Percentiles rank a stretch among this genome's conserved stretches.
Conservation (phyloP, 2,113 vertebrate genomes). For the Myotis yumanensis region DNA sequence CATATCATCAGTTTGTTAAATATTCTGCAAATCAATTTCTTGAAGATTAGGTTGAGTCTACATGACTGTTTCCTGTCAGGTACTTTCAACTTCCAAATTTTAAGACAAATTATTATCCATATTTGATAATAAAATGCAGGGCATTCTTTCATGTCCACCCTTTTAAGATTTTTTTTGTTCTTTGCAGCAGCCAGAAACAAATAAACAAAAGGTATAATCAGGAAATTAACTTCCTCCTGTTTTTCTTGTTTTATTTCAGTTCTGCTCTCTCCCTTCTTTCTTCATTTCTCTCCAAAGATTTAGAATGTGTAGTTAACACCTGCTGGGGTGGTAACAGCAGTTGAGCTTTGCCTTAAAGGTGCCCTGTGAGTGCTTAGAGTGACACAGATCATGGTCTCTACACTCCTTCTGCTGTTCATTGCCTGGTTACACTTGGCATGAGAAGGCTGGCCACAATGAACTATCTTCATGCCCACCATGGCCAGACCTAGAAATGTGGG, state of each 20-base stretch:
- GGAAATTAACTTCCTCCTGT: slow-evolving; percentile 59
- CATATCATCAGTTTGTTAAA: background rate
- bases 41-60: background rate
- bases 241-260: slow-evolving; percentile 66
- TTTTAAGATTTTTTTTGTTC: slow-evolving; percentile 19
- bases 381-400: background rate
- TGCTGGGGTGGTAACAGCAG: slow-evolving; percentile 43
- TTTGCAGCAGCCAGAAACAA: background rate
- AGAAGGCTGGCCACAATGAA: background rate
- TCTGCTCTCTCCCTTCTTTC: background rate
- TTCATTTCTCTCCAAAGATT: slow-evolving; percentile 62
- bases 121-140: background rate
- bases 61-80: background rate
- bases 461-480: slow-evolving; percentile 14
- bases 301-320: slow-evolving; percentile 17
- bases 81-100: slow-evolving; percentile 23
- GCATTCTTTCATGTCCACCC: background rate
- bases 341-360: background rate
- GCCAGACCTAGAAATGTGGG: slow-evolving; percentile 50
- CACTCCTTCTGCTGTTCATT: background rate
- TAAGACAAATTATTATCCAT: background rate
- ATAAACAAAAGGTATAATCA: background rate
- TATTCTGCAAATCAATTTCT: background rate
- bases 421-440: rapidly evolving
- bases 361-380: background rate